These are phyloP conservation scores for Prunella himalayana DNA, from an alignment of 2,113 vertebrate genomes.

Conservation along the genomic window DNA sequence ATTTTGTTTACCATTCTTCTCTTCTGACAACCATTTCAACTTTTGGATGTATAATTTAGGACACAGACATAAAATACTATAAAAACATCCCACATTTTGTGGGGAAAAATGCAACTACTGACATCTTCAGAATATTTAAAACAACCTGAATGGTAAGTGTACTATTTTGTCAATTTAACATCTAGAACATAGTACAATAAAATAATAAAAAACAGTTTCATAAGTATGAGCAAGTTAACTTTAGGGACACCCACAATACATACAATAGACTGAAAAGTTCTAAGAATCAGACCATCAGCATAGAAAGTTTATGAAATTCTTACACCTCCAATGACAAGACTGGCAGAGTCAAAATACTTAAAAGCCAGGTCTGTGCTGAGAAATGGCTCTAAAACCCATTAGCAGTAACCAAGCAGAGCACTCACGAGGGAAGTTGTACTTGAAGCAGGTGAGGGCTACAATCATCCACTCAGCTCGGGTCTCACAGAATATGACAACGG, in stretches of 20 bases:
- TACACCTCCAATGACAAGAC: background rate
- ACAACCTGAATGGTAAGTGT: background rate
- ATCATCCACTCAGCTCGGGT: constrained; percentile 97
- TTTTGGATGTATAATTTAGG: background rate
- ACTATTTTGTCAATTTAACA: background rate
- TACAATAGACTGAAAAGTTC: background rate
- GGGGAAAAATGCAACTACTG: background rate
- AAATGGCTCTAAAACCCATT: background rate
- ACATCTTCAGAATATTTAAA: background rate
- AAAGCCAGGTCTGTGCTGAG: background rate
- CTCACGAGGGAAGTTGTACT: constrained; percentile 92
- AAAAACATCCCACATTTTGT: background rate
- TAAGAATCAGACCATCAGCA: background rate
- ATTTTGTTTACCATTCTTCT: background rate
- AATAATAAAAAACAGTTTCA: background rate
- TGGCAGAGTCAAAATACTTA: background rate
- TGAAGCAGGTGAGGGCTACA: constrained; percentile 90
- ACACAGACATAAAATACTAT: background rate
- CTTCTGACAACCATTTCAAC: background rate
- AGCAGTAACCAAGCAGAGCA: background rate
- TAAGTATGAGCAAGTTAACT: background rate
- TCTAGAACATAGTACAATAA: background rate
- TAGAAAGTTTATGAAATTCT: background rate
- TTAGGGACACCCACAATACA: background rate
- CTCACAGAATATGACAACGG: constrained; percentile 94